A percentile compares a stretch with the other conserved stretches of the same genome.
Conservation (phyloP, 2,113 vertebrate genomes). For the Callaeas wilsoni region DNA sequence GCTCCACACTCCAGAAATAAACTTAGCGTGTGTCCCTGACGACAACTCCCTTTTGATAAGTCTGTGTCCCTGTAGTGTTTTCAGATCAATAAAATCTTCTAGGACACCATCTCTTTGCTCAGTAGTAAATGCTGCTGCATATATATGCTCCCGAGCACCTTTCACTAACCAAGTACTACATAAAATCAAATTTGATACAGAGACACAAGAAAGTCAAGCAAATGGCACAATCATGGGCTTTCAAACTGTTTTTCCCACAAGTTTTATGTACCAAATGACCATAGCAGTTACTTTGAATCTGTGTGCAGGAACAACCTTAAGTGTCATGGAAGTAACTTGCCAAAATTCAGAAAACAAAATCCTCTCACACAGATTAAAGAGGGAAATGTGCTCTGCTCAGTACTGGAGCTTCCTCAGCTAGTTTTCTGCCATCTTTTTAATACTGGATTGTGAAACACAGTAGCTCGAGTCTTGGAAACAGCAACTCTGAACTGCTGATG, state of each 20-base stretch:
- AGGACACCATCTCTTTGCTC: background rate
- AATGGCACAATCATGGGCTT: background rate
- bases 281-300: background rate
- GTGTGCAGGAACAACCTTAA: background rate
- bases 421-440: background rate
- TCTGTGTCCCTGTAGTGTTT: background rate
- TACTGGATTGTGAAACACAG: background rate
- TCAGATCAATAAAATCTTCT: background rate
- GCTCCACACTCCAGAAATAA: background rate
- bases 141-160: background rate
- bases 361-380: background rate
- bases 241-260: background rate
- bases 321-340: background rate
- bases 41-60: background rate
- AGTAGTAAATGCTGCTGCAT: background rate
- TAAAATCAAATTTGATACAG: background rate
- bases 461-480: background rate
- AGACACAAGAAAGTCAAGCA: background rate
- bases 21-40: background rate
- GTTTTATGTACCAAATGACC: background rate
- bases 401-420: background rate
- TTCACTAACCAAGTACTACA: background rate
- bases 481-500: background rate
- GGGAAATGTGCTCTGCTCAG: background rate
- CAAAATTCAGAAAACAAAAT: constrained; percentile 8